Evolutionary conservation across 2,888 invertebrate species (phyloP).

Genomic region (Drosophila lacicola): DNA sequence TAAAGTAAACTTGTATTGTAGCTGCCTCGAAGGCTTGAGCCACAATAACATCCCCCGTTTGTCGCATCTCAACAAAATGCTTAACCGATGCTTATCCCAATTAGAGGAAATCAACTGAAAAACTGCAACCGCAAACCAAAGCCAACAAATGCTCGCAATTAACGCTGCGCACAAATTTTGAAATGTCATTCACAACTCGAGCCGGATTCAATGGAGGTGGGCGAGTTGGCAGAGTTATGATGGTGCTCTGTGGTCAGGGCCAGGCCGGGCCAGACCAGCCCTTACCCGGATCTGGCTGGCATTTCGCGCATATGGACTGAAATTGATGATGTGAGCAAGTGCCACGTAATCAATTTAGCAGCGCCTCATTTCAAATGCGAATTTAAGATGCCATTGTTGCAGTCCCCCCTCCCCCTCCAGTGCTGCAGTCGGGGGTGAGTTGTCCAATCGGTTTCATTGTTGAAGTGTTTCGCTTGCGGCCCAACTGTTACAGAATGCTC

Average conservation of each 20-base stretch:
- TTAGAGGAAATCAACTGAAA: constrained; percentile 61
- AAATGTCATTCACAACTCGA: constrained; percentile 28
- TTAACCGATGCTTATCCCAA: constrained; percentile 61
- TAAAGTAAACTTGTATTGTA: neutral
- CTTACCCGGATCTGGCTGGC: constrained; percentile 46
- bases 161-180: constrained; percentile 63
- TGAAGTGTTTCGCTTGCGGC: neutral
- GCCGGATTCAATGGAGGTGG: constrained; percentile 34
- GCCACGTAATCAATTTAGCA: constrained; percentile 78
- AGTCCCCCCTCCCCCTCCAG: neutral
- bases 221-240: constrained; percentile 8
- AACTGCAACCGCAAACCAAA: constrained; percentile 50
- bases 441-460: constrained; percentile 21
- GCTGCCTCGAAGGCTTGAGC: neutral
- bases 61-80: constrained; percentile 11
- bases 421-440: constrained; percentile 16
- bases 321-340: constrained; percentile 80
- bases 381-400: constrained; percentile 78
- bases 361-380: constrained; percentile 72
- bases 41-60: neutral
- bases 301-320: constrained; percentile 71
- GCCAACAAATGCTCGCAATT: constrained; percentile 77
- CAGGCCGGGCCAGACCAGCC: constrained; percentile 11
- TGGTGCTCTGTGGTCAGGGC: constrained; percentile 24
- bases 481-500: constrained; percentile 15